Base-by-base conservation (phyloP, 2,113 vertebrate genomes). In the Andinoacara biseriatus region DNA sequence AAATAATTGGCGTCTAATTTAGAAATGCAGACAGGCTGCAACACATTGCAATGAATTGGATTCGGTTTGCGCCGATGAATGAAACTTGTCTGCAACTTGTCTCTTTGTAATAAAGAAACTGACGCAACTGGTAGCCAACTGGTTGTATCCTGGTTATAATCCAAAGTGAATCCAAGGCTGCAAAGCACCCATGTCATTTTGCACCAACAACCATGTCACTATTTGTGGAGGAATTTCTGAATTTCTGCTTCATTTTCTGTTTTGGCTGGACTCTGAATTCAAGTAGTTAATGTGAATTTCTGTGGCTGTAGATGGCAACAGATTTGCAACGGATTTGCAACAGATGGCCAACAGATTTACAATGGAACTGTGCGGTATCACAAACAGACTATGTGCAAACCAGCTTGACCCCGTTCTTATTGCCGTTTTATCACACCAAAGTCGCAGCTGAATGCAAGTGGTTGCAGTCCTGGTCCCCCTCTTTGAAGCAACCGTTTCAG, bases 21-120 rank as follows among this genome's bases (percentile, higher is more conserved):
- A 69, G 49, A 69, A 49, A 52, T 69, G 65, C 65, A 69, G 40
- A 29, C 46, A 67, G 40, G 49, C 24, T 69, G 63, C 40, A 69
- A 52, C 65, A 49, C 24, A 11, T 17, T 69, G 65, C 65, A 69
- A 29, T 49, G 40, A 67, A 24, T 69, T 15, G 7, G 40, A 67
- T 8, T 49, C 40, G 29, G 26, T 69, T 49, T 69, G 40, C 40
- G 29, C 40, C 24, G 26, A 11, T 29, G 15, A 40, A 38, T 40
- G 22, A 2, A 67, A 69, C 43, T 49, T 69, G 65, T 29, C 43
- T 69, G 43, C 54, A n/a, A 56, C 10, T 18, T 56, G 20, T 57
- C 20, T 57, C 54, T 31, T 69, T 69, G 43, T 3, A 29, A 24
- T 7, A 69, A 5, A 46, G 63, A 9, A 29, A 10, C 15, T 49